These are phyloP conservation scores for Lepidochrysops patricia DNA, from an alignment of 2,888 invertebrate species.

Conservation along the genomic window DNA sequence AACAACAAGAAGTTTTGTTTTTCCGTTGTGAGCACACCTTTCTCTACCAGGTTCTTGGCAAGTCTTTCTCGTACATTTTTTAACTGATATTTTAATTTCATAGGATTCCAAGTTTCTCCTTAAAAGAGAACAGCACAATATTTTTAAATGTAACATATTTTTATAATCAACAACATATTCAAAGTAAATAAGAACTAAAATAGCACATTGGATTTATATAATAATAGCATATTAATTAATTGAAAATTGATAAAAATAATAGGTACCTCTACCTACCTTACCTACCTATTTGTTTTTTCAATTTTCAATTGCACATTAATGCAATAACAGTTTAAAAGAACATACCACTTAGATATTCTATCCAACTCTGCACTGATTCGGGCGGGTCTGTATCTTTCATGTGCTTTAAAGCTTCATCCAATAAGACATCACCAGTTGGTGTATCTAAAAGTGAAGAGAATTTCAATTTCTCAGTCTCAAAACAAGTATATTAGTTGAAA, in stretches of 20 bases:
- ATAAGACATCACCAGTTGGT: slow-evolving; percentile 96
- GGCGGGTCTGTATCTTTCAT: slow-evolving; percentile 98
- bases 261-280: no score
- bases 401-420: slow-evolving; percentile 96
- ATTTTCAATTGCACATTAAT: no score
- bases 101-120: slow-evolving; percentile 99
- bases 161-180: no score
- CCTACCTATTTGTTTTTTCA: no score
- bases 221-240: no score
- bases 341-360: slow-evolving; percentile 98
- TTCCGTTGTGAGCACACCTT: slow-evolving; percentile 98
- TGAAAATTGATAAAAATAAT: no score
- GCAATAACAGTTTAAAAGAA: slow-evolving; percentile 27
- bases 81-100: slow-evolving; percentile 97
- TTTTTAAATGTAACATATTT: no score
- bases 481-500: no score
- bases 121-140: slow-evolving; percentile 14
- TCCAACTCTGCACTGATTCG: slow-evolving; percentile 98
- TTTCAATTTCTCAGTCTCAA: no score
- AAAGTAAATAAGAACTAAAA: no score
- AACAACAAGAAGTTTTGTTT: slow-evolving; percentile 99
- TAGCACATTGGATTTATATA: no score
- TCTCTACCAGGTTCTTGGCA: slow-evolving; percentile 99
- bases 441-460: slow-evolving; percentile 78
- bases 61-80: slow-evolving; percentile 98